phyloP scores from a whole-genome alignment of 2,113 vertebrate species.

The Pontoporia blainvillei region DNA sequence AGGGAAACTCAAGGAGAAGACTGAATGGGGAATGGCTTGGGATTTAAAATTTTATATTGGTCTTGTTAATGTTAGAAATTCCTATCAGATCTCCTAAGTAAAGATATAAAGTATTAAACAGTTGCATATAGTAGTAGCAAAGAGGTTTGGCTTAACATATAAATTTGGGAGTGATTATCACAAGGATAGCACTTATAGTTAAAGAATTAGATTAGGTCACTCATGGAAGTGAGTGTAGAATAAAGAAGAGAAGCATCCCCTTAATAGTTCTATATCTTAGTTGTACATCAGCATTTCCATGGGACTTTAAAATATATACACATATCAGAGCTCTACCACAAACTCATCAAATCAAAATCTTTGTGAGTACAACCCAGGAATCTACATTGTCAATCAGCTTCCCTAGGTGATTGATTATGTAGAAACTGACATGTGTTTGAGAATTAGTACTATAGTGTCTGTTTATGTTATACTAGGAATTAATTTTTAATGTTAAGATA shows the following conservation, averaged over 20 bases:
- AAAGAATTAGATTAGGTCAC: background rate
- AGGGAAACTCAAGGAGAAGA: background rate
- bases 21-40: background rate
- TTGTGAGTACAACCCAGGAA: background rate
- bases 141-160: background rate
- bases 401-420: background rate
- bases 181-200: background rate
- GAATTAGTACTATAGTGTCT: background rate
- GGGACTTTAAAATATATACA: background rate
- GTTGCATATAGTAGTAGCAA: background rate
- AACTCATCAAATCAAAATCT: background rate
- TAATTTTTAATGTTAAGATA: background rate
- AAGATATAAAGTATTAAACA: background rate
- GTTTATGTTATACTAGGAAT: background rate
- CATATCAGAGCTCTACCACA: background rate
- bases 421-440: background rate
- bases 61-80: background rate
- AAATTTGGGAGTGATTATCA: background rate
- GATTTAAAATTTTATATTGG: background rate
- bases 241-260: background rate
- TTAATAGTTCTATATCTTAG: background rate
- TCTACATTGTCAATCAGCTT: background rate
- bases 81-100: background rate
- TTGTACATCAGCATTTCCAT: background rate
- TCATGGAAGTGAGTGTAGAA: background rate